phyloP scores from a whole-genome alignment of 2,888 invertebrate species.

The Gasteruption jaculator region DNA sequence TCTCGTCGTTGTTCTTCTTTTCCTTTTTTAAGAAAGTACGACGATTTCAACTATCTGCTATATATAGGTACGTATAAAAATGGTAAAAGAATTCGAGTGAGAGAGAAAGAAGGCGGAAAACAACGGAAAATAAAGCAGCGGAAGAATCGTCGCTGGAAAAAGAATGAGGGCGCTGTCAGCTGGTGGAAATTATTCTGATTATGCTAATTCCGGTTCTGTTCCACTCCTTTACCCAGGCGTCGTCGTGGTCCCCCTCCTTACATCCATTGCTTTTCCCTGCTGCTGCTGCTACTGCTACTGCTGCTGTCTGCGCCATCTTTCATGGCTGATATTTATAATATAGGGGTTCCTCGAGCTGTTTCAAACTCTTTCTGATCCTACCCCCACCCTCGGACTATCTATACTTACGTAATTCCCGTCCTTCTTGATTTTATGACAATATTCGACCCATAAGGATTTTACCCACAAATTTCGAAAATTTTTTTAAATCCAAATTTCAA shows the following conservation, averaged over 20 bases:
- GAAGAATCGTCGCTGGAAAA: constrained; percentile 53
- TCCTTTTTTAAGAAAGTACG: no score
- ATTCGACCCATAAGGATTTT: background rate
- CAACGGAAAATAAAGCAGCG: constrained; percentile 51
- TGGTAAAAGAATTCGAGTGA: constrained; percentile 35
- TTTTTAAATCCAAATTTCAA: no score
- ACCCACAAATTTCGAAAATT: background rate
- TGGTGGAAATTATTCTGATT: constrained; percentile 63
- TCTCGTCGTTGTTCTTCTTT: no score
- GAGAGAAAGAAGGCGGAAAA: constrained; percentile 46
- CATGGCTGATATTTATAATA: constrained; percentile 52
- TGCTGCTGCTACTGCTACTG: no score
- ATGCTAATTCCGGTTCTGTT: constrained; percentile 60
- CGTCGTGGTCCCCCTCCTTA: constrained; percentile 30
- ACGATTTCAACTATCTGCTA: no score
- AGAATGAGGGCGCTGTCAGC: constrained; percentile 60
- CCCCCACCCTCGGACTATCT: constrained; percentile 19
- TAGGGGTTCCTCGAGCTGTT: constrained; percentile 50
- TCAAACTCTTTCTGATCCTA: constrained; percentile 49
- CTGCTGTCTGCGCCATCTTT: constrained; percentile 53
- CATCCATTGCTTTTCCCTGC: constrained; percentile 39
- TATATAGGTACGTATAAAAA: no score
- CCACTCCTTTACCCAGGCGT: constrained; percentile 51
- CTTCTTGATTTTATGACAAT: background rate
- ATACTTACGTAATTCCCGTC: constrained; percentile 10